Evolutionary conservation across 2,113 vertebrate species (phyloP).

Genomic region (Scophthalmus maximus): DNA sequence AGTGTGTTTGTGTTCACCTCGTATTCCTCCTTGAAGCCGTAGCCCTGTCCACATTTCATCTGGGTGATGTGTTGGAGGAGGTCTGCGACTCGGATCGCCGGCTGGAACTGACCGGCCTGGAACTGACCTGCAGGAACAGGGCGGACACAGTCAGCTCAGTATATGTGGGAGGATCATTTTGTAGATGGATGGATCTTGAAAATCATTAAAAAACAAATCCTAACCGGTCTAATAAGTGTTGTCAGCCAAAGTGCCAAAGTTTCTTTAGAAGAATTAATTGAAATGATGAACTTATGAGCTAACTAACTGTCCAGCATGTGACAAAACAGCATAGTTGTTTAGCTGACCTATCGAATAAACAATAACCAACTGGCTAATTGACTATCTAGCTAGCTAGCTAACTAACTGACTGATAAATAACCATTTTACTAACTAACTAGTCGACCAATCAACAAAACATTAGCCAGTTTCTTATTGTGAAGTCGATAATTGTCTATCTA

Average conservation of each 20-base stretch:
- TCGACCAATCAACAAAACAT: too few species aligned
- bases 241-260: neutral
- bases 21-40: constrained; percentile 98
- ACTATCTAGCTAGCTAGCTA: too few species aligned
- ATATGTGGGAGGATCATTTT: constrained; percentile 4
- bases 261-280: too few species aligned
- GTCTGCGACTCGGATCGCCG: constrained; percentile 95
- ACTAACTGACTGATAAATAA: too few species aligned
- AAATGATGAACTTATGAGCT: too few species aligned
- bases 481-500: too few species aligned
- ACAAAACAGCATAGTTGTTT: neutral
- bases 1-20: constrained; percentile 84
- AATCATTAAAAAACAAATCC: too few species aligned
- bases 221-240: too few species aligned
- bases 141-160: too few species aligned
- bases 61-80: constrained; percentile 99
- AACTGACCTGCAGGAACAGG: constrained; percentile 72
- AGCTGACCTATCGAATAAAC: neutral
- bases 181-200: neutral
- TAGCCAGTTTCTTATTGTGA: too few species aligned
- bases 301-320: neutral
- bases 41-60: constrained; percentile 98
- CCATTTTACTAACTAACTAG: too few species aligned
- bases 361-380: too few species aligned
- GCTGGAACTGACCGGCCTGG: constrained; percentile 93